These are phyloP conservation scores for Magallana angulata DNA, from an alignment of 1,140 invertebrate species.

Conservation along the genomic window DNA sequence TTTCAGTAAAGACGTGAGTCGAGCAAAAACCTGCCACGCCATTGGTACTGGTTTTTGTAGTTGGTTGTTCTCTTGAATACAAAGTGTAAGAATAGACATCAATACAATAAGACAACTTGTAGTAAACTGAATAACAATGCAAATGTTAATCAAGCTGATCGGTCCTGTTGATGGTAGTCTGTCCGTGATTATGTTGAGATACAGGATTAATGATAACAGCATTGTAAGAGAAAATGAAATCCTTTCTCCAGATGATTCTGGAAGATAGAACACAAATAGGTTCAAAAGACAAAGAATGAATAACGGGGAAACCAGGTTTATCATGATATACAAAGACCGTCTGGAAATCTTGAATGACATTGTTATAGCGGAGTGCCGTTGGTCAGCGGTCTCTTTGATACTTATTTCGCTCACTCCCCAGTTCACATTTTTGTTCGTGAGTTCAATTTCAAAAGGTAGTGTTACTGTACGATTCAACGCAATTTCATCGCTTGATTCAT, in stretches of 20 bases:
- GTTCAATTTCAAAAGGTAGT: no score
- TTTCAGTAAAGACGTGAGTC: background rate
- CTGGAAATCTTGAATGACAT: background rate
- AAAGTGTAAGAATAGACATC: background rate
- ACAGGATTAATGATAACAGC: slow-evolving; percentile 39
- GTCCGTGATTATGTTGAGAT: slow-evolving; percentile 15
- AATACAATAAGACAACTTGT: background rate
- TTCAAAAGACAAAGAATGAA: slow-evolving; percentile 34
- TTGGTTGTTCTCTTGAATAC: background rate
- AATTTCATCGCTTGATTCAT: background rate
- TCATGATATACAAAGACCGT: background rate
- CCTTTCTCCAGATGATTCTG: slow-evolving; percentile 40
- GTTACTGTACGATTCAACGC: background rate
- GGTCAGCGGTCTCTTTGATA: background rate
- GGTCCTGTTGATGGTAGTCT: background rate
- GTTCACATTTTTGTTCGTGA: background rate
- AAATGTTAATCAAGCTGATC: background rate
- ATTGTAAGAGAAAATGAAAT: slow-evolving; percentile 48
- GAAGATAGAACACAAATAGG: slow-evolving; percentile 44
- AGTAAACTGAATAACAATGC: background rate
- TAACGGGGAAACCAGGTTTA: slow-evolving; percentile 29
- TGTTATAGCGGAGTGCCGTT: background rate
- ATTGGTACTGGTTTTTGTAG: background rate
- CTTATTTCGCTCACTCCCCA: background rate
- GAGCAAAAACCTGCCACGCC: background rate